Base-by-base conservation (phyloP, 2,888 invertebrate genomes). In the Maniola hyperantus region DNA sequence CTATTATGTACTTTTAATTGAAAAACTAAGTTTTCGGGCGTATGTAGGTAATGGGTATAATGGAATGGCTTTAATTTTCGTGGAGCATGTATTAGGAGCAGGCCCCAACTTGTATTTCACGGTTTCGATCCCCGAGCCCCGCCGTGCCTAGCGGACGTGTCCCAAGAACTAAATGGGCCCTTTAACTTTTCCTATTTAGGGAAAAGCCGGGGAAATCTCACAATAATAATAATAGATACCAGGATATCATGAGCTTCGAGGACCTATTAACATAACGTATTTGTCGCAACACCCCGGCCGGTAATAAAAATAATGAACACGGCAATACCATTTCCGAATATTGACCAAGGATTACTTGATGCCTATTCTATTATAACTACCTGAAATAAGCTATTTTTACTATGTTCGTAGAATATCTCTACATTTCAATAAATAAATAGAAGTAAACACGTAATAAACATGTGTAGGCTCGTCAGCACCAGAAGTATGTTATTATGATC, bases 171-270 rank as follows among this genome's bases (percentile, higher is more conserved):
- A 88, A 93, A 93, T 90, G 83, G 87, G 89, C 91, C 89, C 85
- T 90, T 93, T 93, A 93, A 93, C 91, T 93, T 92, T 90, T 90
- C 90, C 90, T 89, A 90, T 92, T 92, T 90, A 86, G 87, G 86
- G 86, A 83, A 57, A 87, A 86, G 83, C 84, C 81, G 82, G 83
- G 81, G 78, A 82, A 87, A 87, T 86, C 87, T 84, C 83, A 85
- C 89, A 88, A 89, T 91, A 88, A 91, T 89, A 89, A 91, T 90
- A 79, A 82, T 80, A 78, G 78, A 77, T 79, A 83, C 82, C 79
- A 79, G 84, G 81, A 77, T 80, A 86, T 84, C 86, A 84, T 84
- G 84, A 80, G 81, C 82, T 84, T 53, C 79, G 81, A 83, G 85
- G 82, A 79, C 75, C 79, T 80, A 81, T 84, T 84, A 84, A 82